These are phyloP conservation scores for Rhyacophila evoluta DNA, from an alignment of 2,888 invertebrate genomes.

Conservation along the genomic window DNA sequence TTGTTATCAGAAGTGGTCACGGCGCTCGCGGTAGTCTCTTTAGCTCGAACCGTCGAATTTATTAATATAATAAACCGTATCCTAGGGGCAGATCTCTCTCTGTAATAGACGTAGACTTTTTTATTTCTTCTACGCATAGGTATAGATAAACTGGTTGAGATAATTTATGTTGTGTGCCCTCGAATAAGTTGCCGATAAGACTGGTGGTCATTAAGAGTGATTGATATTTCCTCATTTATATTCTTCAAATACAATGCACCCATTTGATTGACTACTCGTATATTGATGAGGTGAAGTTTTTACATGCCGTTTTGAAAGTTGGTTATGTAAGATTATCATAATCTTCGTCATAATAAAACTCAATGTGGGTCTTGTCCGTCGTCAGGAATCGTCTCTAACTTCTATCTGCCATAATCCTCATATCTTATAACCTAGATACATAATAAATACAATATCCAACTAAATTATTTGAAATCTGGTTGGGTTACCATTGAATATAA, in stretches of 20 bases:
- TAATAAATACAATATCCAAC: no score
- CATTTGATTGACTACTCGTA: not conserved
- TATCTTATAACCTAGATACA: no score
- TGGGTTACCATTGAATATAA: no score
- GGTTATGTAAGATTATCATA: no score
- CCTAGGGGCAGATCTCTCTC: not conserved
- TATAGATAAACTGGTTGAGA: not conserved
- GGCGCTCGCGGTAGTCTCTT: not conserved
- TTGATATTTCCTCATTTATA: slow-evolving; percentile 4
- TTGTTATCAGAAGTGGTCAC: not conserved
- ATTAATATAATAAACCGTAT: not conserved
- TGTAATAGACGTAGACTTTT: not conserved
- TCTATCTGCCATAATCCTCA: no score
- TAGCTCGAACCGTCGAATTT: not conserved
- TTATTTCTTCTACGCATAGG: not conserved
- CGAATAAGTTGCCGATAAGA: not conserved
- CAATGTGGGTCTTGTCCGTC: no score
- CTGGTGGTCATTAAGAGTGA: not conserved
- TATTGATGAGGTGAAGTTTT: not conserved
- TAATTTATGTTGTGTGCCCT: not conserved
- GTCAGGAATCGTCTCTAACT: no score
- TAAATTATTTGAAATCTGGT: no score
- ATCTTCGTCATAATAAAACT: no score
- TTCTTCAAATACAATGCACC: not conserved
- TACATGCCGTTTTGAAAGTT: no score